Percentiles rank a stretch among this genome's conserved stretches.
These are phyloP conservation scores for Trogon surrucura DNA, from an alignment of 2,113 vertebrate genomes.

Conservation along the genomic window DNA sequence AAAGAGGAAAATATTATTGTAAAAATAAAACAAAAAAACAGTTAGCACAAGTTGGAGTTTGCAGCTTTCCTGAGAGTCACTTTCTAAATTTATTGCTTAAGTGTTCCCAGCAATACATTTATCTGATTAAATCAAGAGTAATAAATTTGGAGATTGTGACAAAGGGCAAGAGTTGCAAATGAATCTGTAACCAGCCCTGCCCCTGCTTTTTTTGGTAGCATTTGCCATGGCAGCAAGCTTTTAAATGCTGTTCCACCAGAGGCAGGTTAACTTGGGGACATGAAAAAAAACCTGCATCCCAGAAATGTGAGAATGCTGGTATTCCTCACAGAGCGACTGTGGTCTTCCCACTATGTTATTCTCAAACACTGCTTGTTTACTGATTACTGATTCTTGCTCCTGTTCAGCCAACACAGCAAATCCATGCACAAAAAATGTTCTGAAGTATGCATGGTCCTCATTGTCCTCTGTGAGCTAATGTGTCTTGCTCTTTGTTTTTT, in stretches of 20 bases:
- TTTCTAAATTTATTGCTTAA: neutral
- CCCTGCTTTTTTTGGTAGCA: neutral
- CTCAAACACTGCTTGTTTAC: neutral
- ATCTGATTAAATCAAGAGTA: neutral
- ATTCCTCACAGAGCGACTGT: neutral
- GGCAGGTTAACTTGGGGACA: neutral
- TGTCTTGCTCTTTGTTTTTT: neutral
- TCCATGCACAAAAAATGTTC: neutral
- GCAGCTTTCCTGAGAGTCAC: neutral
- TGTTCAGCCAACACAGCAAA: neutral
- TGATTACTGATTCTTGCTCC: neutral
- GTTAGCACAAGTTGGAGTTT: neutral
- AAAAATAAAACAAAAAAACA: neutral
- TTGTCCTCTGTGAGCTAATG: neutral
- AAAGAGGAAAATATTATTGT: neutral
- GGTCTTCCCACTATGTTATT: neutral
- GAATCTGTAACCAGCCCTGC: neutral
- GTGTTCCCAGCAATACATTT: neutral
- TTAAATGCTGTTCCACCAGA: neutral
- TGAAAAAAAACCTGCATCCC: neutral
- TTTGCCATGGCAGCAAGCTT: neutral
- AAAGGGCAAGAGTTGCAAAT: neutral
- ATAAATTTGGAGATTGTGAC: neutral
- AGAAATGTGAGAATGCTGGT: neutral
- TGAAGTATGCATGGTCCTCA: neutral